Percentiles rank a stretch among this genome's conserved stretches.
phyloP scores from a whole-genome alignment of 2,888 invertebrate genomes.

The Trissoscelio sp. region DNA sequence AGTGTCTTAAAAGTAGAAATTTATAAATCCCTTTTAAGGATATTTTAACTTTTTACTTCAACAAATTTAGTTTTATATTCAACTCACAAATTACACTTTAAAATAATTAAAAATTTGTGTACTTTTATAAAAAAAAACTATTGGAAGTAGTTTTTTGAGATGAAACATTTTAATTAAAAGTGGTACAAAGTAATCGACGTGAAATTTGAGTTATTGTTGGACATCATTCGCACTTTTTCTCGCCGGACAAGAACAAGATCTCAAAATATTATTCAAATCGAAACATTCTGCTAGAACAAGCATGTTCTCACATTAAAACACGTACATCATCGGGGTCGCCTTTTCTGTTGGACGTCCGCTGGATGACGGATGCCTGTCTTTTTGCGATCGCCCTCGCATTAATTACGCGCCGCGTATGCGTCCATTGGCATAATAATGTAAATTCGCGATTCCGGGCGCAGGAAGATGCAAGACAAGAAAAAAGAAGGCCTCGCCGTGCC shows the following conservation, averaged over 20 bases:
- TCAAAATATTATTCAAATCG: slow-evolving; percentile 62
- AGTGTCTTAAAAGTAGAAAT: too few relatives aligned
- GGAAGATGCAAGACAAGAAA: slow-evolving; percentile 54
- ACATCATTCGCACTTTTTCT: slow-evolving; percentile 44
- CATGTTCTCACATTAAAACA: slow-evolving; percentile 76
- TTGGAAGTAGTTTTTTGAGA: too few relatives aligned
- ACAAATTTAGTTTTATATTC: too few relatives aligned
- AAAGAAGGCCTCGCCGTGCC: slow-evolving; percentile 64
- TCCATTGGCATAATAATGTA: slow-evolving; percentile 72
- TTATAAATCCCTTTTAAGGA: too few relatives aligned
- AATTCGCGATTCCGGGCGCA: slow-evolving; percentile 64
- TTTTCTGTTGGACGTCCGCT: slow-evolving; percentile 56
- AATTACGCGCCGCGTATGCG: slow-evolving; percentile 74
- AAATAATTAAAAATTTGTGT: too few relatives aligned
- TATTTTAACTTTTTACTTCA: too few relatives aligned
- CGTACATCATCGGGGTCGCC: slow-evolving; percentile 71
- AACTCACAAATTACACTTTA: too few relatives aligned
- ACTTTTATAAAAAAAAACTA: too few relatives aligned
- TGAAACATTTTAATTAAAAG: too few relatives aligned
- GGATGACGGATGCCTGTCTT: slow-evolving; percentile 69
- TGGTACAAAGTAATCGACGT: too few relatives aligned
- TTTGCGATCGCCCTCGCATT: slow-evolving; percentile 73
- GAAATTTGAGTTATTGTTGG: too few relatives aligned
- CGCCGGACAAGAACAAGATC: slow-evolving; percentile 25
- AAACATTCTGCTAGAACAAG: slow-evolving; percentile 71